These are phyloP conservation scores for Stenodera caucasica DNA, from an alignment of 2,888 invertebrate species.

Conservation along the genomic window DNA sequence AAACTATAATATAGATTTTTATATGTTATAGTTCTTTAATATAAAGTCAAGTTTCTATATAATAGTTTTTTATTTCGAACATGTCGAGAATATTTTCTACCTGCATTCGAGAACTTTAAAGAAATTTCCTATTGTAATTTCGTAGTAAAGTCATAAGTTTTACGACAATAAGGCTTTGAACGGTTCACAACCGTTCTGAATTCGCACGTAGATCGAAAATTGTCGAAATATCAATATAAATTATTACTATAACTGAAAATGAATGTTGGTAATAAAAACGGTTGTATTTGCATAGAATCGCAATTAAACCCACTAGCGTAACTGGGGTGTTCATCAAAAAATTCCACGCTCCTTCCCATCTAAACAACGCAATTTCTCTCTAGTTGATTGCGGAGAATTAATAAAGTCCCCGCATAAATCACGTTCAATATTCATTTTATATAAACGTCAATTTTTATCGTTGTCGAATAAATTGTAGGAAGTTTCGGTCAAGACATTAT, in stretches of 20 bases:
- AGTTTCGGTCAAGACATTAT: too few species aligned
- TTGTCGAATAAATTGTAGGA: not conserved
- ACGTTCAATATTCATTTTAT: not conserved
- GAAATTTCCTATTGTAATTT: not conserved
- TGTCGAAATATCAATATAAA: too few species aligned
- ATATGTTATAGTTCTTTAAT: not conserved
- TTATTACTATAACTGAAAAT: too few species aligned
- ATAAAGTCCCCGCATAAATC: too few species aligned
- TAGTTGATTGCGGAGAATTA: too few species aligned
- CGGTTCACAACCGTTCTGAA: not conserved
- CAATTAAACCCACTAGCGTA: too few species aligned
- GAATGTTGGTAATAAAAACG: too few species aligned
- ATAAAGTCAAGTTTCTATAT: not conserved
- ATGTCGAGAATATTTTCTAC: not conserved
- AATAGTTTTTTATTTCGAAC: not conserved
- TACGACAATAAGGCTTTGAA: not conserved
- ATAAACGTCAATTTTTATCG: not conserved
- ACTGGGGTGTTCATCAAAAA: too few species aligned
- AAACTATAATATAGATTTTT: not conserved
- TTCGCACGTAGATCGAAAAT: not conserved
- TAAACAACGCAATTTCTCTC: too few species aligned
- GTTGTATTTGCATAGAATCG: too few species aligned
- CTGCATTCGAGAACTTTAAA: not conserved
- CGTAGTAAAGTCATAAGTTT: constrained; percentile 5
- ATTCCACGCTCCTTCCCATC: too few species aligned